Base-by-base conservation (phyloP, 2,888 invertebrate genomes). In the Julus scandinavius region DNA sequence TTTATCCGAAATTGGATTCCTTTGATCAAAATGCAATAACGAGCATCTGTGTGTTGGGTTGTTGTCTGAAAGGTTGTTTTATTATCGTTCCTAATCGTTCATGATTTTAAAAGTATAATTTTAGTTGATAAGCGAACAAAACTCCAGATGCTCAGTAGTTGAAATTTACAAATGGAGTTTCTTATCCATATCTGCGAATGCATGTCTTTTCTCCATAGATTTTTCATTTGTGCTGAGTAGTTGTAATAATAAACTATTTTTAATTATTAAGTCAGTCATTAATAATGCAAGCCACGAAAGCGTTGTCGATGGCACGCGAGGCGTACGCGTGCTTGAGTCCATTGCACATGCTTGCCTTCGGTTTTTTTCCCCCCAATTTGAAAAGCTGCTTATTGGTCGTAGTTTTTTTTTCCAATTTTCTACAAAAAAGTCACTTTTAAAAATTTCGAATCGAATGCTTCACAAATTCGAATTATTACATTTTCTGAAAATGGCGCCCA, bases 181-280 rank as follows among this genome's bases (percentile, higher is more conserved):
- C 58, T 72, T 72, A 72, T 20, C 63, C 4, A 72, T 72, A 20
- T 58, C 58, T 58, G 13, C 58, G 72, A 50, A 2, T 50, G 50
- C 50, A 50, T 54, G 54, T 29, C 38, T 40, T 29, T 29, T 11
- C 38, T 7, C 80, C 11, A 29, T 38, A 29, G 29, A 29, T n/a
- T 20, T 29, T 72, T 72, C 72, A 72, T 72, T 72, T 72, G 72
- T 38, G 38, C 38, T 9, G 38, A 80, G 80, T 80, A 40, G 80
- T 80, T 80, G 38, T 40, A 38, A 72, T 72, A 72, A 13, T 80
- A 80, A 80, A 38, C 38, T 80, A 80, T 40, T 80, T 80, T 80
- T 80, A 80, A 80, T 80, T 80, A 80, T 80, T 80, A 40, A 80
- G 38, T 40, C 38, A 80, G 80, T 80, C 80, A 29, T 80, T 38